Conservation (phyloP, 2,113 vertebrate genomes). For the Limanda limanda region DNA sequence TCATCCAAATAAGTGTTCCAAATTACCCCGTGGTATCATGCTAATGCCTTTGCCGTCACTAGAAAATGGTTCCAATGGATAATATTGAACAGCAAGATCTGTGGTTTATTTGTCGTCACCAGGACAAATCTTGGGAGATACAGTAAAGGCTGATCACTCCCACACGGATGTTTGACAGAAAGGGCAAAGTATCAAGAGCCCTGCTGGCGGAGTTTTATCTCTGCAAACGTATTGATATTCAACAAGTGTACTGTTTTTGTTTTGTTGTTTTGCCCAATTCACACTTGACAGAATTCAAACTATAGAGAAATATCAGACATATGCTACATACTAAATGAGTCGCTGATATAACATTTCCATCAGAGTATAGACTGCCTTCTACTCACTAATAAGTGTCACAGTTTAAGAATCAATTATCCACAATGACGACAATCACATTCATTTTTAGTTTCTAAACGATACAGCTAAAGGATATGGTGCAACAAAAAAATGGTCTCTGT, state of each 20-base stretch:
- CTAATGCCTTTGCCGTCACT: background rate
- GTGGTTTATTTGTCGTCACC: too few relatives aligned
- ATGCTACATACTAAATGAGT: slow-evolving; percentile 26
- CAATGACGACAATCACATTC: slow-evolving; percentile 38
- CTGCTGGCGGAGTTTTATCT: slow-evolving; percentile 30
- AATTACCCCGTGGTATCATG: background rate
- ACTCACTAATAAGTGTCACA: slow-evolving; percentile 32
- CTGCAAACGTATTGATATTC: slow-evolving; percentile 45
- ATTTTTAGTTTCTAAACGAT: slow-evolving; percentile 33
- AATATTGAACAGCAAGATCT: too few relatives aligned
- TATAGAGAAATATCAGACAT: slow-evolving; percentile 28
- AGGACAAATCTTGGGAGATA: slow-evolving; percentile 6
- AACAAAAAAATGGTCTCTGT: slow-evolving; percentile 27
- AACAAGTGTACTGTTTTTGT: slow-evolving; percentile 9
- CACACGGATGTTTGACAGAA: slow-evolving; percentile 42
- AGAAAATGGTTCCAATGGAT: background rate
- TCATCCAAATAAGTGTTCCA: slow-evolving; percentile 5
- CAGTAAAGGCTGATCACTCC: slow-evolving; percentile 20
- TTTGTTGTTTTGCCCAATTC: slow-evolving; percentile 13
- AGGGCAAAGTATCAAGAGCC: slow-evolving; percentile 34
- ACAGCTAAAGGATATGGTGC: slow-evolving; percentile 29
- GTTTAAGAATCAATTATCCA: slow-evolving; percentile 51
- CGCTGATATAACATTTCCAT: background rate
- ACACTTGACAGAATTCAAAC: slow-evolving; percentile 21
- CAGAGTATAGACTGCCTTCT: background rate